Percentiles rank a stretch among this genome's conserved stretches.
Evolutionary conservation across 2,888 invertebrate species (phyloP).

Genomic region (Willowsia nigromaculata): DNA sequence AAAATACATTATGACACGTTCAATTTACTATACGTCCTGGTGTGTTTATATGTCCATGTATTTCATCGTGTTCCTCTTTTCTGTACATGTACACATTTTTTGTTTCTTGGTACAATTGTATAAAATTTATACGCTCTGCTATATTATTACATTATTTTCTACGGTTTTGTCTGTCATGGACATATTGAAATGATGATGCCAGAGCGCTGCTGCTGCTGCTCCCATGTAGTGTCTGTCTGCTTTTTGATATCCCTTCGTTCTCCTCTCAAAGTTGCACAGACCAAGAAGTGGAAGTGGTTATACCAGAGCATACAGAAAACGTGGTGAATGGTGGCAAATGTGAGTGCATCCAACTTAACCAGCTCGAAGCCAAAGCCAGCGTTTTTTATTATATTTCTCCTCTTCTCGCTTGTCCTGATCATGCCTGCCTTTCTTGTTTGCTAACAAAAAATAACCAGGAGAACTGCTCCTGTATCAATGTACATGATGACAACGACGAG

Average conservation of each 20-base stretch:
- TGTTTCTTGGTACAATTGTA: neutral
- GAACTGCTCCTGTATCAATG: neutral
- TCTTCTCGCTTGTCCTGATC: neutral
- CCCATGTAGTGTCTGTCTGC: neutral
- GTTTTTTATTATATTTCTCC: neutral
- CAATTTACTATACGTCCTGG: neutral
- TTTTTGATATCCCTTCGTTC: conserved; percentile 26
- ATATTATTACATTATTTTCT: conserved; percentile 39
- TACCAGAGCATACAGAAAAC: neutral
- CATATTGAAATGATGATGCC: conserved; percentile 28
- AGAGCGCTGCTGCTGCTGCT: conserved; percentile 31
- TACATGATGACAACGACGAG: neutral
- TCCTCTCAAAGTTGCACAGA: neutral
- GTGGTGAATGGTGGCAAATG: neutral
- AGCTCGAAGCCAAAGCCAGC: neutral
- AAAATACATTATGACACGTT: conserved; percentile 35
- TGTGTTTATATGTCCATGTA: conserved; percentile 8
- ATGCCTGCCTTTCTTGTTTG: conserved; percentile 49
- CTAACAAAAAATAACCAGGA: conserved; percentile 44
- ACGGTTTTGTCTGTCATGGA: conserved; percentile 53
- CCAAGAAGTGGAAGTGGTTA: conserved; percentile 15
- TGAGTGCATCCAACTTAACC: conserved; percentile 1
- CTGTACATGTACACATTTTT: neutral
- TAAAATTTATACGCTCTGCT: neutral
- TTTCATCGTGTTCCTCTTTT: neutral